Conservation (phyloP, 1,140 invertebrate genomes). For the Neelides sp. region DNA sequence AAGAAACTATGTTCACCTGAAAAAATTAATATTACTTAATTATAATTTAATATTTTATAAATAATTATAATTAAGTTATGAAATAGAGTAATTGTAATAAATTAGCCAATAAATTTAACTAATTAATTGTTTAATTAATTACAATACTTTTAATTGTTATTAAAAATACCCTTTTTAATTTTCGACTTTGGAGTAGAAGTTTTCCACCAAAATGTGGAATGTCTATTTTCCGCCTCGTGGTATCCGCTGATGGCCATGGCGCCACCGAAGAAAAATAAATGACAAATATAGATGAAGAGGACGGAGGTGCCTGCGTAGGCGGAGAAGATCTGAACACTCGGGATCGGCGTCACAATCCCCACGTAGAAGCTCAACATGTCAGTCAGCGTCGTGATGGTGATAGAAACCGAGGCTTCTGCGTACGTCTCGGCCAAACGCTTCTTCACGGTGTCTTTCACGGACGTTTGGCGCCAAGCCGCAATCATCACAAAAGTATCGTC, state of each 20-base stretch:
- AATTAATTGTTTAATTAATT: too few species aligned
- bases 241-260: constrained; percentile 83
- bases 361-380: constrained; percentile 92
- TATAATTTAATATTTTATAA: too few species aligned
- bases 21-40: too few species aligned
- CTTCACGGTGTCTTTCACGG: constrained; percentile 59
- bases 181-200: constrained; percentile 36
- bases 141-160: too few species aligned
- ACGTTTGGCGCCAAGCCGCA: constrained; percentile 76
- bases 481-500: constrained; percentile 94
- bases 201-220: constrained; percentile 56
- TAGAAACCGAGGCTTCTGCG: constrained; percentile 72
- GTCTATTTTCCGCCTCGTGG: constrained; percentile 66
- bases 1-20: too few species aligned
- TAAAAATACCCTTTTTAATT: too few species aligned
- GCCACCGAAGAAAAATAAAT: constrained; percentile 84
- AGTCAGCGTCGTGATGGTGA: constrained; percentile 92
- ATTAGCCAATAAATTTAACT: too few species aligned
- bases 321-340: constrained; percentile 89
- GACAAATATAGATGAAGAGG: constrained; percentile 83
- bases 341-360: constrained; percentile 84
- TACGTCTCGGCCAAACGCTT: constrained; percentile 73
- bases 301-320: constrained; percentile 83
- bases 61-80: too few species aligned
- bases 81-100: too few species aligned